Conservation (phyloP, 2,797 vertebrate genomes). For the Sebastes alutus region DNA sequence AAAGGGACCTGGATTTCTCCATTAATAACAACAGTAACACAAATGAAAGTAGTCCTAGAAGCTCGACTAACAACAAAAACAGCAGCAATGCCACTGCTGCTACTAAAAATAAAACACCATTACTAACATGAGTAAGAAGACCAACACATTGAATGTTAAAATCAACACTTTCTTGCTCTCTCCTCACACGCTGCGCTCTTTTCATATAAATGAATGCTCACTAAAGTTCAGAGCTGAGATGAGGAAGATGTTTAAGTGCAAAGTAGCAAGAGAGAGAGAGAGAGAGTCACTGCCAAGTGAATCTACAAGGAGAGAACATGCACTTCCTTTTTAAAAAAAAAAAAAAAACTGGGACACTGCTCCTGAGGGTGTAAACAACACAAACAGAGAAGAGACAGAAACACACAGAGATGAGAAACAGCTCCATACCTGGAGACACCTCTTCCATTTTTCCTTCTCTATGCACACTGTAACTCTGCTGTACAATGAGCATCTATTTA, state of each 20-base stretch:
- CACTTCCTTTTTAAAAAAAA: slow-evolving; percentile 28
- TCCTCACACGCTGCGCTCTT: not conserved
- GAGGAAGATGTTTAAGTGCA: slow-evolving; percentile 16
- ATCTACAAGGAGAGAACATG: slow-evolving; percentile 30
- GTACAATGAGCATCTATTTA: not conserved
- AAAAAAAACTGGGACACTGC: slow-evolving; percentile 47
- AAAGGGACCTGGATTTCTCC: not conserved
- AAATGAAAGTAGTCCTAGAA: not conserved
- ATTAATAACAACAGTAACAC: not conserved
- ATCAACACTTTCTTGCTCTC: not conserved
- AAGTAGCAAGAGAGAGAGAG: slow-evolving; percentile 12
- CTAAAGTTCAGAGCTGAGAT: not conserved
- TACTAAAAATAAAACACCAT: not conserved
- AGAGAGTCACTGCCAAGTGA: slow-evolving; percentile 9
- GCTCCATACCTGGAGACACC: slow-evolving; percentile 44
- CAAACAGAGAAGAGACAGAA: slow-evolving; percentile 36
- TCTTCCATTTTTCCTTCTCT: not conserved
- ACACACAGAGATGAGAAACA: slow-evolving; percentile 13
- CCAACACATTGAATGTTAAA: not conserved
- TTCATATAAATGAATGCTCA: not conserved
- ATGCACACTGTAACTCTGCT: not conserved
- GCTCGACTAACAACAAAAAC: not conserved
- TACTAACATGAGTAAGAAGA: not conserved
- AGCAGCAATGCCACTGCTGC: not conserved
- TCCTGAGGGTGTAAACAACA: slow-evolving; percentile 64